Evolutionary conservation across 2,888 invertebrate genomes (phyloP).

Genomic region (Eurytoma adleriae): DNA sequence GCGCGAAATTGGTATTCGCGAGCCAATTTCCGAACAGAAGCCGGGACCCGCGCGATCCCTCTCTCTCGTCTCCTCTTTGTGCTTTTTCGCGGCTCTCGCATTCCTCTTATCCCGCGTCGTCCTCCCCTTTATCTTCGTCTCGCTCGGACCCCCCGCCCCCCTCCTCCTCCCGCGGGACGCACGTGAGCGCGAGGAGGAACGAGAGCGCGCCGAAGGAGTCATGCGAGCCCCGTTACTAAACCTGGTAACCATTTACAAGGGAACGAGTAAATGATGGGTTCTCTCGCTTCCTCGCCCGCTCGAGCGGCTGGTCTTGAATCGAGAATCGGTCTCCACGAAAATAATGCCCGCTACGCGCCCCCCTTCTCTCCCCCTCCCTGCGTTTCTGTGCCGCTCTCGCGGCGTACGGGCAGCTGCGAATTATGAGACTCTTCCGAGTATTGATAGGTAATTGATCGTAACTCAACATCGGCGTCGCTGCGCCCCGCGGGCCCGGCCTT

Average conservation of each 20-base stretch:
- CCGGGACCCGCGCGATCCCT: not conserved
- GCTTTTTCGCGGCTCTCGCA: conserved; percentile 27
- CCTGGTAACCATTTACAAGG: conserved; percentile 61
- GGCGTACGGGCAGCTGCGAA: conserved; percentile 61
- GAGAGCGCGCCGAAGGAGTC: conserved; percentile 26
- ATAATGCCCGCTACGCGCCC: conserved; percentile 62
- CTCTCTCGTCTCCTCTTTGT: conserved; percentile 16
- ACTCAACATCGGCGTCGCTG: conserved; percentile 55
- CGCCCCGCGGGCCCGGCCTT: not conserved
- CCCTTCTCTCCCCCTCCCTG: not conserved
- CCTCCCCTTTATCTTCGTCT: conserved; percentile 18
- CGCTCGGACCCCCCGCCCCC: not conserved
- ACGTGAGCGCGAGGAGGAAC: conserved; percentile 28
- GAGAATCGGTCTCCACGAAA: conserved; percentile 62
- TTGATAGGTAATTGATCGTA: conserved; percentile 64
- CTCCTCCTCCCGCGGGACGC: not conserved
- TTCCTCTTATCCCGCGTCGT: conserved; percentile 31
- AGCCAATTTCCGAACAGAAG: conserved; percentile 52
- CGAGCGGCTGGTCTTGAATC: conserved; percentile 6
- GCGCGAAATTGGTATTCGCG: conserved; percentile 48
- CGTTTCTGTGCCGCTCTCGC: not conserved
- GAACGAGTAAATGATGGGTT: conserved; percentile 68
- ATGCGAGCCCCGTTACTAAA: conserved; percentile 60
- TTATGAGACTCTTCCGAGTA: conserved; percentile 68
- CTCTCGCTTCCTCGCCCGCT: conserved; percentile 47